These are phyloP conservation scores for Elysia chlorotica DNA, from an alignment of 1,140 invertebrate species.

Conservation along the genomic window DNA sequence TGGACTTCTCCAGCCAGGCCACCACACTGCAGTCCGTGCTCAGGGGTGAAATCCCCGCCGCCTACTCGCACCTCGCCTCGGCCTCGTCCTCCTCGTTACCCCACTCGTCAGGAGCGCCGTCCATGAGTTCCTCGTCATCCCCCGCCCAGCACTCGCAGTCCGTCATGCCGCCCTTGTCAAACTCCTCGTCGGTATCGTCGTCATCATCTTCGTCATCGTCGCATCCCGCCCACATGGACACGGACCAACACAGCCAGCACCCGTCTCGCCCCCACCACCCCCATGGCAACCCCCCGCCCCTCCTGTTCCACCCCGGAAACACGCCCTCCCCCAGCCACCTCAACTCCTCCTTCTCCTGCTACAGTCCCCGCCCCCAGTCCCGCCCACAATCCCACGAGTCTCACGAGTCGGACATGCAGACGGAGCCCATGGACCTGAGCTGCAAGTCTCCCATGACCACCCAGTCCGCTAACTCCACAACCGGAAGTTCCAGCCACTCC, in stretches of 20 bases:
- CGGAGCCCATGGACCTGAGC: constrained; percentile 43
- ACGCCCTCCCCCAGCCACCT: constrained; percentile 20
- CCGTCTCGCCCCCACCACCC: background rate
- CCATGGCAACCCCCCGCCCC: background rate
- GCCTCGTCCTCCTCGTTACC: constrained; percentile 17
- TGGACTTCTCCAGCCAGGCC: constrained; percentile 14
- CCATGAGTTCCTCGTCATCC: no score
- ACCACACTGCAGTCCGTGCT: constrained; percentile 52
- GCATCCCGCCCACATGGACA: no score
- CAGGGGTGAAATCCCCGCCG: constrained; percentile 47
- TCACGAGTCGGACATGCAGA: constrained; percentile 23
- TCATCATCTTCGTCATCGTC: background rate
- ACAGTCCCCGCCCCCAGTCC: constrained; percentile 18
- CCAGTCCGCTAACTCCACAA: no score
- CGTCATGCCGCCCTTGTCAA: no score
- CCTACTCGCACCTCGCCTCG: constrained; percentile 46
- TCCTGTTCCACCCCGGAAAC: background rate
- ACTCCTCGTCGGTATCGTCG: background rate
- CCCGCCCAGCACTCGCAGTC: no score
- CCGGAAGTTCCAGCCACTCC: no score
- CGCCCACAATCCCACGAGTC: constrained; percentile 21
- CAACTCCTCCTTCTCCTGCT: constrained; percentile 8
- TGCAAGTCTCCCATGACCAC: constrained; percentile 24
- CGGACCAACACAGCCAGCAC: no score
- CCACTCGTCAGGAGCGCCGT: background rate